Conservation (phyloP, 2,113 vertebrate genomes). For the Catharus bicknelli region DNA sequence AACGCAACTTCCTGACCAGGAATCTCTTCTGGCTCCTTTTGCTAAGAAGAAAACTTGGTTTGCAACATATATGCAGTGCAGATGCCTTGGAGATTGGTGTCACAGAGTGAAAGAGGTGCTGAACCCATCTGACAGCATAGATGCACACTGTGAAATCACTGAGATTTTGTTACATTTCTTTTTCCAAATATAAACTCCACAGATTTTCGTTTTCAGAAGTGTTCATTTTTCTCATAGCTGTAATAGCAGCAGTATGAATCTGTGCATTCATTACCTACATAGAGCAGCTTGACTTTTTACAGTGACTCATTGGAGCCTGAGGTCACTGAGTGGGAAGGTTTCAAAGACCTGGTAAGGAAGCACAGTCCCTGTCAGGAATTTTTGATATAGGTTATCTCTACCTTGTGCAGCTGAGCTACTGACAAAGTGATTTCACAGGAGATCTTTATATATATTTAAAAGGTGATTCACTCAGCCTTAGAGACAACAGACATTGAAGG, state of each 20-base stretch:
- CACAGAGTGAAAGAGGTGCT: neutral
- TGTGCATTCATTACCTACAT: slow-evolving; percentile 45
- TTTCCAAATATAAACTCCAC: slow-evolving; percentile 33
- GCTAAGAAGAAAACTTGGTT: neutral
- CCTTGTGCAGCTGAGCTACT: slow-evolving; percentile 31
- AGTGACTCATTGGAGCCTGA: slow-evolving; percentile 44
- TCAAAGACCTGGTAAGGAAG: slow-evolving; percentile 31
- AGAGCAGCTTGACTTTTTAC: slow-evolving; percentile 25
- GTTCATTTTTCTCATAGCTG: neutral
- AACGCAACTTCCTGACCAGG: neutral
- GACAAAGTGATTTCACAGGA: slow-evolving; percentile 58
- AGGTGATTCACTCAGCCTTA: slow-evolving; percentile 44
- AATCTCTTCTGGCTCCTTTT: neutral
- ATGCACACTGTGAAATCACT: neutral
- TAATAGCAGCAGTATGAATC: neutral
- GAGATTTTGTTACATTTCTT: slow-evolving; percentile 12
- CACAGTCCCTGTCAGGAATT: slow-evolving; percentile 52
- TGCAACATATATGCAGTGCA: neutral
- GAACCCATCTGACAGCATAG: slow-evolving; percentile 6
- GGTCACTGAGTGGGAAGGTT: slow-evolving; percentile 51
- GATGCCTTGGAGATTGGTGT: neutral
- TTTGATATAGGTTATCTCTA: slow-evolving; percentile 57
- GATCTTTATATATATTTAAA: slow-evolving; percentile 61
- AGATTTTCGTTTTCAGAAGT: slow-evolving; percentile 22
- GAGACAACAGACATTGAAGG: slow-evolving; percentile 41